These are phyloP conservation scores for Campylorhamphus procurvoides DNA, from an alignment of 2,113 vertebrate species.

Conservation along the genomic window DNA sequence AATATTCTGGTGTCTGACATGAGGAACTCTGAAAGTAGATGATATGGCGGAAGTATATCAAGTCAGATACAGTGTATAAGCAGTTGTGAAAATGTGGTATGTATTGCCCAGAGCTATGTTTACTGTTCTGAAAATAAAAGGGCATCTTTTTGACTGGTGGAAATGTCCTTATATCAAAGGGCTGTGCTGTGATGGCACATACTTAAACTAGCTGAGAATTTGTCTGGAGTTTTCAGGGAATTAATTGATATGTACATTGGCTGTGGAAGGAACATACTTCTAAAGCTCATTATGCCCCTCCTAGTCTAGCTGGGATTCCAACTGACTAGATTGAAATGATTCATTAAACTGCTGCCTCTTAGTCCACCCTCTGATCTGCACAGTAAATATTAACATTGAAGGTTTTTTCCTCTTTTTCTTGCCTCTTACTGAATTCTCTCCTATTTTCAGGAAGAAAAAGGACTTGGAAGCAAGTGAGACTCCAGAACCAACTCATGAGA, in stretches of 20 bases:
- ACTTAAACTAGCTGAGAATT: neutral
- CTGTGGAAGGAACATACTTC: neutral
- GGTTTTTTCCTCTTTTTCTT: neutral
- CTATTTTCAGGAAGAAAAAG: slow-evolving; percentile 65
- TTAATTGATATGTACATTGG: neutral
- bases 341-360: neutral
- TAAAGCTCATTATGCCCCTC: neutral
- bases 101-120: neutral
- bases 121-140: neutral
- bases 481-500: neutral
- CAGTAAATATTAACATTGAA: neutral
- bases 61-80: neutral
- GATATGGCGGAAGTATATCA: neutral
- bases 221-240: neutral
- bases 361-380: neutral
- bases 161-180: neutral
- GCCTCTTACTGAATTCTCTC: neutral
- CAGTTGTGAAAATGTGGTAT: neutral
- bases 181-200: neutral
- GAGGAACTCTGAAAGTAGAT: neutral
- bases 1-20: neutral
- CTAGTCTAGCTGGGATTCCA: neutral
- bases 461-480: slow-evolving; percentile 38
- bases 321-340: neutral
- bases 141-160: neutral